Conservation (phyloP, 2,888 invertebrate genomes). For the Notocelia uddmanniana region DNA sequence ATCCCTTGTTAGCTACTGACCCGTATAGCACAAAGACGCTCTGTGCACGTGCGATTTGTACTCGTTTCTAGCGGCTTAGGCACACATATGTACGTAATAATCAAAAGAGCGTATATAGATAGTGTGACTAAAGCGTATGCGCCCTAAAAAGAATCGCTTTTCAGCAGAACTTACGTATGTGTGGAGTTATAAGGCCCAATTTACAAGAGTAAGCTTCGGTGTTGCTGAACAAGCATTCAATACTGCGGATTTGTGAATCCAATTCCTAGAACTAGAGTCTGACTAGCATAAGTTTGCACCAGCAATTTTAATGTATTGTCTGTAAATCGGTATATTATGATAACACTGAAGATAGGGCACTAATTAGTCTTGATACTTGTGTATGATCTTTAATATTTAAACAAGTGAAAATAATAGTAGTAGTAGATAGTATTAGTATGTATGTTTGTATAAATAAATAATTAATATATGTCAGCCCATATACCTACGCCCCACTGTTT, state of each 20-base stretch:
- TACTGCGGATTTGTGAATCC: not conserved
- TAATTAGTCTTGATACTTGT: too few relatives aligned
- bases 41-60: conserved; percentile 41
- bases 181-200: not conserved
- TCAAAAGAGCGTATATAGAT: conserved; percentile 1
- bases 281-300: too few relatives aligned
- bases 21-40: conserved; percentile 41
- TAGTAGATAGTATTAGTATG: too few relatives aligned
- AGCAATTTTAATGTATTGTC: too few relatives aligned
- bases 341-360: too few relatives aligned
- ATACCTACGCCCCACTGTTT: too few relatives aligned
- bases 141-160: not conserved
- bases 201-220: not conserved
- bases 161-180: not conserved
- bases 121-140: not conserved
- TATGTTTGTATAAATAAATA: too few relatives aligned
- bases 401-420: too few relatives aligned
- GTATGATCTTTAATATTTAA: too few relatives aligned
- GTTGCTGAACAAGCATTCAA: not conserved
- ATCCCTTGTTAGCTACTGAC: conserved; percentile 43
- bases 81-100: conserved; percentile 7
- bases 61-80: conserved; percentile 27
- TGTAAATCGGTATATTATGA: too few relatives aligned
- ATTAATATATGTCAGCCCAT: too few relatives aligned
- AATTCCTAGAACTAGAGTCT: not conserved